Evolutionary conservation across 2,113 vertebrate genomes (phyloP), one percentile per base, ranked within the genome.

Genomic region (Anhinga anhinga): DNA sequence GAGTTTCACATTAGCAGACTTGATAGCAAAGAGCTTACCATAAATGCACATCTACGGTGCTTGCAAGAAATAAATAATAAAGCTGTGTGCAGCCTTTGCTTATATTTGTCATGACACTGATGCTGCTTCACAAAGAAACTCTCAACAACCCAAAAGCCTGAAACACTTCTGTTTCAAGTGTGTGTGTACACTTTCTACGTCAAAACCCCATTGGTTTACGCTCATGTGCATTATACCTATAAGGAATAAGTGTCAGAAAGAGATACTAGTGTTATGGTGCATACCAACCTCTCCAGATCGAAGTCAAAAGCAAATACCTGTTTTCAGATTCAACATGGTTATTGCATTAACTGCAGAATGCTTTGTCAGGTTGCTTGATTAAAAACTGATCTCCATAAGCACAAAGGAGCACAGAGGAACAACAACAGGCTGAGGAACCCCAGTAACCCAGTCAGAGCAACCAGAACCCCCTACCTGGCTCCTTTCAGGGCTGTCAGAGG

Each of bases 211-310:
- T 10, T 21, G 18, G 4, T 55, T 86, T 53, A 80, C 8, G 23
- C 15, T 82, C 32, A 10, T 1, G 5, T 34, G 34, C 5, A 7
- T 30, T n/a, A 1, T 8, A 36, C 18, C 4, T 45, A 2, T 13
- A 55, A 50, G 5, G 22, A 69, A 9, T 26, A 29, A 55, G 3
- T 7, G 26, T 78, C 38, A 82, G 44, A 59, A 55, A 61, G 20
- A 40, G 11, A 22, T 7, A 22, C 4, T 8, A 34, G 4, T 0
- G 0, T n/a, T 45, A 42, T 0, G 0, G 7, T 8, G 19, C 42
- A 27, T 19, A 62, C 11, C 34, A 62, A 2, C 38, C 15, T 62
- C 38, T 80, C 44, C 61, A 71, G 32, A 65, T 25, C 3, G 3
- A 58, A 27, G 4, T 38, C 17, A 26, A 5, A 36, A 77, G 11